Evolutionary conservation across 1,140 invertebrate species (phyloP).

Genomic region (Papilio polyxenes): DNA sequence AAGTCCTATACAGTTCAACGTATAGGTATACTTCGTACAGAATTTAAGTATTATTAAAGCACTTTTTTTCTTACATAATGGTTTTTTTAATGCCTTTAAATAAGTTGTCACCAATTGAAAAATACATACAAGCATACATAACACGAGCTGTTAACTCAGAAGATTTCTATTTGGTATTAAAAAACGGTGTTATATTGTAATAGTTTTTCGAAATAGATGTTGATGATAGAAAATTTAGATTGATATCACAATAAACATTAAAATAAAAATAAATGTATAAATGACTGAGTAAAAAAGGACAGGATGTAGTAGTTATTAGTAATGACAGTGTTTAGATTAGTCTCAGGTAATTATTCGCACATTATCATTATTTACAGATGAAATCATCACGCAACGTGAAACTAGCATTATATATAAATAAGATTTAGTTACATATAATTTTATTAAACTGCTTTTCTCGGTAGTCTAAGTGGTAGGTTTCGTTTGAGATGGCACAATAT

Average conservation of each 20-base stretch:
- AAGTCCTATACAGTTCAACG: too few species aligned
- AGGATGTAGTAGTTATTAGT: conserved; percentile 22
- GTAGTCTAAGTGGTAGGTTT: neutral
- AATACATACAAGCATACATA: too few species aligned
- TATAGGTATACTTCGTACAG: too few species aligned
- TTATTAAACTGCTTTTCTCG: conserved; percentile 4
- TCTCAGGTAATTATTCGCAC: conserved; percentile 20
- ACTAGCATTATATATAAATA: conserved; percentile 6
- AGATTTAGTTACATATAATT: neutral
- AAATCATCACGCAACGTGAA: conserved; percentile 9
- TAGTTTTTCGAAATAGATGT: neutral
- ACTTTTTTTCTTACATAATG: too few species aligned
- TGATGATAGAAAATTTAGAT: neutral
- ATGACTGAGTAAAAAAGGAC: conserved; percentile 21
- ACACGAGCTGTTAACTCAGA: too few species aligned
- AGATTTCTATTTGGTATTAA: neutral
- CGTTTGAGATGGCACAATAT: neutral
- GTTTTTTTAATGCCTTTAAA: too few species aligned
- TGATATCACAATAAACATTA: conserved; percentile 2
- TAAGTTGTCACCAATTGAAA: neutral
- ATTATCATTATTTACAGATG: conserved; percentile 34
- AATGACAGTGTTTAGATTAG: conserved; percentile 19
- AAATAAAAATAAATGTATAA: conserved; percentile 16
- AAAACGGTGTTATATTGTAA: neutral
- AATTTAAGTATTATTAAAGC: too few species aligned